Evolutionary conservation across 2,888 invertebrate species (phyloP), one percentile per base, ranked within the genome.

Genomic region (Ophraella communa): DNA sequence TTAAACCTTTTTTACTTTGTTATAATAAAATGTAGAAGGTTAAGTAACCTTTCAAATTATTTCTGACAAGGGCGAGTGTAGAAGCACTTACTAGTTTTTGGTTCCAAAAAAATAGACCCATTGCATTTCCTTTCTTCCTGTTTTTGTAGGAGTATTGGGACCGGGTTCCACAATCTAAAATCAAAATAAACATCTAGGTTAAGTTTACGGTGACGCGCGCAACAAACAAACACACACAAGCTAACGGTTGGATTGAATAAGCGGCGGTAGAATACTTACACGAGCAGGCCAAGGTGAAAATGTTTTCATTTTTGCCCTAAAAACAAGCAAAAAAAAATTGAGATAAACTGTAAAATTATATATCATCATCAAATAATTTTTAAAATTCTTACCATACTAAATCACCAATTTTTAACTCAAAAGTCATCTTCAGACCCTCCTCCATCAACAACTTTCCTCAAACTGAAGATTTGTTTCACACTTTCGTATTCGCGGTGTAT

Each of bases 271-370:
- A 72, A 77, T 81, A 89, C 93, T 92, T 89, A 96, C 96, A 89
- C 94, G 93, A 84, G 95, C 96, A 70, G 97, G 96, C 97, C 97
- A 97, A 71, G 95, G 94, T 73, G 95, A 93, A 85, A 94, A 96
- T 75, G 95, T 94, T 87, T 95, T 96, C 95, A 97, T 95, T 88
- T 96, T 96, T 64, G 96, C 96, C 96, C 96, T 97, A 88, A 74
- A 88, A 88, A 74, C 77, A 88, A 73, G n/a, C 77, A 76, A 62
- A 61, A 57, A 62, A 66, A 20, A 53, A 21, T 57, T 27, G 64
- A 58, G 62, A 18, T 42, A 0, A 8, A 10, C 7, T 47, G 44
- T 30, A 14, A 55, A 18, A 54, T 58, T 39, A 78, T 78, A 10
- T 78, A 74, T 71, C 69, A 61, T 71, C 67, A 21, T 14, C 54